Percentiles rank a stretch among this genome's conserved stretches.
Conservation (phyloP, 2,113 vertebrate species). For the cattle (Bos taurus) region ARS-UCD2.0 NC_037353.1:40067001-40067500, state of each 20-base stretch:
- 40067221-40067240: not conserved
- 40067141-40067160: not conserved
- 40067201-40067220: not conserved
- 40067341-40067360: not conserved
- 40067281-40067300: accelerated
- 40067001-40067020: not conserved
- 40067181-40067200: not conserved
- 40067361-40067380: not conserved
- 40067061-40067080: not conserved
- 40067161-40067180: not conserved
- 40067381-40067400: not conserved
- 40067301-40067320: not conserved
- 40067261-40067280: not conserved
- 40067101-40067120: not conserved
- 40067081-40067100: no score
- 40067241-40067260: not conserved
- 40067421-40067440: not conserved
- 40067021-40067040: not conserved
- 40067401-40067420: not conserved
- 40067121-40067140: not conserved
- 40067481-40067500: not conserved
- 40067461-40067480: not conserved
- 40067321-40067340: not conserved
- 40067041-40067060: not conserved
- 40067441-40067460: not conserved